Percentiles rank a stretch among this genome's conserved stretches.
These are phyloP conservation scores for Drosophila lini DNA, from an alignment of 1,140 invertebrate species.

Conservation along the genomic window DNA sequence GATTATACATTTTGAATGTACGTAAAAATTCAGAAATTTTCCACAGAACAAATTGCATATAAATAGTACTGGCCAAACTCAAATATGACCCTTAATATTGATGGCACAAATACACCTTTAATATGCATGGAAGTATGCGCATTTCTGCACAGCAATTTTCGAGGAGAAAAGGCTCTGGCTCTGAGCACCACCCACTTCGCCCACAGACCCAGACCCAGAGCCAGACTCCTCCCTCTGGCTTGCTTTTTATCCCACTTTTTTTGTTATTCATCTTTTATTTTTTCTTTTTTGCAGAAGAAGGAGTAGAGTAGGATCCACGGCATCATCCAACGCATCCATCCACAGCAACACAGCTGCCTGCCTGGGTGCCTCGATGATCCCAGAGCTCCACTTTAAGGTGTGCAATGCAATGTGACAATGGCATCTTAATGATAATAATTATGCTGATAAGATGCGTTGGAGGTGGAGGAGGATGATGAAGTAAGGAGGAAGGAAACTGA, in stretches of 20 bases:
- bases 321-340: constrained; percentile 25
- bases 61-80: neutral
- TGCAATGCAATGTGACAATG: constrained; percentile 73
- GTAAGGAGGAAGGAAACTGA: neutral
- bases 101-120: neutral
- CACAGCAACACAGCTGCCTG: constrained; percentile 5
- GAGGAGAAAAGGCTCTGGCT: neutral
- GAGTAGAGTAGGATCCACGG: neutral
- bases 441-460: constrained; percentile 60
- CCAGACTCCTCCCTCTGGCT: constrained; percentile 2
- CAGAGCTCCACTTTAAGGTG: constrained; percentile 55
- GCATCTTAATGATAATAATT: constrained; percentile 77
- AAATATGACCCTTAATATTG: constrained; percentile 15
- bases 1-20: neutral
- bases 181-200: constrained; percentile 13
- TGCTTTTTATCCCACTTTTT: neutral
- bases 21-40: neutral
- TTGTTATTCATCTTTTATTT: neutral
- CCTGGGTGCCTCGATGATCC: constrained; percentile 1
- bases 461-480: neutral
- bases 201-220: constrained; percentile 8
- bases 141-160: constrained; percentile 10
- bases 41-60: too few relatives aligned
- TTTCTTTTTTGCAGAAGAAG: neutral
- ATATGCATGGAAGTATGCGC: neutral